These are phyloP conservation scores for Acrobasis consociella DNA, from an alignment of 2,888 invertebrate genomes.

Conservation along the genomic window DNA sequence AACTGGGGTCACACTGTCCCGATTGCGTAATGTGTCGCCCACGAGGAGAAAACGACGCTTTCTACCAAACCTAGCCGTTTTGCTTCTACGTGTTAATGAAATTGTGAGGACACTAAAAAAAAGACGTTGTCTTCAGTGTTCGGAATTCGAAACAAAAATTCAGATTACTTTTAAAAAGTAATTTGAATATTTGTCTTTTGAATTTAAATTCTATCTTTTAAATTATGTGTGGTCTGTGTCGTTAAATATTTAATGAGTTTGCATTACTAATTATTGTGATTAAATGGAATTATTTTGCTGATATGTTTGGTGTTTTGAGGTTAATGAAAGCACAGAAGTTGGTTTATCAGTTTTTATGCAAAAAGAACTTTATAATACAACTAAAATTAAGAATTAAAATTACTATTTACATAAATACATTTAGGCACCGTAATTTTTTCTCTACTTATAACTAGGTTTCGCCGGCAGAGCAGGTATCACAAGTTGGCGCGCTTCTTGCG, in stretches of 20 bases:
- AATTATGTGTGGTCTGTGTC: constrained; percentile 1
- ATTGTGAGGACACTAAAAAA: constrained; percentile 46
- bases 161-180: neutral
- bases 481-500: constrained; percentile 61
- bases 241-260: constrained; percentile 10
- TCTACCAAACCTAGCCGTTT: constrained; percentile 62
- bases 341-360: constrained; percentile 76
- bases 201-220: neutral
- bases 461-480: constrained; percentile 81
- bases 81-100: constrained; percentile 47
- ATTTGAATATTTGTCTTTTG: too few relatives aligned
- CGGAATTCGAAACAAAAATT: constrained; percentile 33
- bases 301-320: constrained; percentile 17
- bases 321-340: constrained; percentile 39
- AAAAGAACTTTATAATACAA: constrained; percentile 79
- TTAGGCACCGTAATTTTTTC: constrained; percentile 83
- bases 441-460: constrained; percentile 78
- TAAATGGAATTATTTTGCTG: constrained; percentile 10
- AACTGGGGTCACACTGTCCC: constrained; percentile 71
- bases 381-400: constrained; percentile 79
- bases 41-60: constrained; percentile 68
- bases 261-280: constrained; percentile 10
- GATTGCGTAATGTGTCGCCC: constrained; percentile 60
- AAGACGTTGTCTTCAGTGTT: constrained; percentile 36
- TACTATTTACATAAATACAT: constrained; percentile 84